These are phyloP conservation scores for Dipodomys merriami DNA, from an alignment of 2,113 vertebrate species.

Conservation along the genomic window DNA sequence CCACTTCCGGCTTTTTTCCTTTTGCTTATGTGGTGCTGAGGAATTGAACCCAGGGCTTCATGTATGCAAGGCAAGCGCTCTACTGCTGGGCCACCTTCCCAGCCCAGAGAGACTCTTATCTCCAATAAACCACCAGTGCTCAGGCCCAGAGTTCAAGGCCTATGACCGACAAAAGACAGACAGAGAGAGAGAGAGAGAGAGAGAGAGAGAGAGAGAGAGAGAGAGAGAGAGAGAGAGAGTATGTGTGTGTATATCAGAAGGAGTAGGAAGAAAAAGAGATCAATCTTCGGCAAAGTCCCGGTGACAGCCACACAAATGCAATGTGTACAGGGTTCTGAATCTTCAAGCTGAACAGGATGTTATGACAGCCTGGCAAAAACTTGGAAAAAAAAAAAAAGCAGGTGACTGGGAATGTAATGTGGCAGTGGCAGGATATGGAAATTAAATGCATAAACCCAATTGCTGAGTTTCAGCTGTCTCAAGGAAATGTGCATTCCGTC, in stretches of 20 bases:
- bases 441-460: slow-evolving; percentile 34
- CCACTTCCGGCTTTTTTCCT: no score
- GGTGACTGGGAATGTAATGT: neutral
- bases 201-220: no score
- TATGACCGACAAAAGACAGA: no score
- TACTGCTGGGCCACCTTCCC: no score
- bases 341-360: neutral
- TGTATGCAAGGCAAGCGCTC: no score
- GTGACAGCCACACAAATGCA: neutral
- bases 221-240: neutral
- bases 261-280: no score
- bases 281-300: neutral
- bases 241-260: neutral
- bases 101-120: no score
- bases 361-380: slow-evolving; percentile 1
- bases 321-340: slow-evolving; percentile 1
- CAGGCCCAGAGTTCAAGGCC: no score
- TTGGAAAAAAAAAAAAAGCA: neutral
- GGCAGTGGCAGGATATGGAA: slow-evolving; percentile 11
- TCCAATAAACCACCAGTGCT: no score
- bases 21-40: no score
- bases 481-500: neutral
- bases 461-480: slow-evolving; percentile 13
- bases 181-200: no score
- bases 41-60: no score